Evolutionary conservation across 2,888 invertebrate genomes (phyloP).

Genomic region (Argyresthia goedartella): DNA sequence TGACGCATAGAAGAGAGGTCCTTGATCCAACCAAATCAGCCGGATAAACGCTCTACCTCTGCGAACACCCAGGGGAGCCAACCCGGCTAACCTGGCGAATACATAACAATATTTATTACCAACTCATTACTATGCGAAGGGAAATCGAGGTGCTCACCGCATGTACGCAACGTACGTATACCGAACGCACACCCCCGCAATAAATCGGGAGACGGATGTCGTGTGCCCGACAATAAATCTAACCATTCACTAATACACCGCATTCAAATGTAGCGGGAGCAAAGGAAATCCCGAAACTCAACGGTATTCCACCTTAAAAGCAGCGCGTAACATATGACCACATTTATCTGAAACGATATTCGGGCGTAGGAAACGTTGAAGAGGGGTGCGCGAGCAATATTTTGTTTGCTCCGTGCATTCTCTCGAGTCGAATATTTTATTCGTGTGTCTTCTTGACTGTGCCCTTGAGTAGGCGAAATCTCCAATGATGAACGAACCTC

Average conservation of each 20-base stretch:
- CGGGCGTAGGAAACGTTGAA: constrained; percentile 7
- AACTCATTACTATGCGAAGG: no score
- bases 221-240: constrained; percentile 52
- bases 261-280: constrained; percentile 51
- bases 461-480: no score
- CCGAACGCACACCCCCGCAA: constrained; percentile 18
- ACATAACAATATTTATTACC: no score
- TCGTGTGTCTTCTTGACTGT: no score
- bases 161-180: not conserved
- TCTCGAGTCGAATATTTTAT: constrained; percentile 14
- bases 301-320: constrained; percentile 22
- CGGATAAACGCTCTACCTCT: not conserved
- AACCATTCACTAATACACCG: constrained; percentile 56
- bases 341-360: constrained; percentile 27
- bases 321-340: constrained; percentile 35
- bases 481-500: no score
- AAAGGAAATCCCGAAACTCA: constrained; percentile 9
- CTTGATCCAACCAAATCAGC: not conserved
- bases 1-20: no score
- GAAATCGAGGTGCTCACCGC: not conserved
- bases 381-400: constrained; percentile 13
- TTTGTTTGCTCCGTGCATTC: constrained; percentile 20
- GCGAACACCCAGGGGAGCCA: not conserved
- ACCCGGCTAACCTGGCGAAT: no score
- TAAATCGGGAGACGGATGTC: constrained; percentile 39